Percentiles rank a stretch among this genome's conserved stretches.
phyloP scores from a whole-genome alignment of 2,113 vertebrate genomes.

The Trichechus manatus region DNA sequence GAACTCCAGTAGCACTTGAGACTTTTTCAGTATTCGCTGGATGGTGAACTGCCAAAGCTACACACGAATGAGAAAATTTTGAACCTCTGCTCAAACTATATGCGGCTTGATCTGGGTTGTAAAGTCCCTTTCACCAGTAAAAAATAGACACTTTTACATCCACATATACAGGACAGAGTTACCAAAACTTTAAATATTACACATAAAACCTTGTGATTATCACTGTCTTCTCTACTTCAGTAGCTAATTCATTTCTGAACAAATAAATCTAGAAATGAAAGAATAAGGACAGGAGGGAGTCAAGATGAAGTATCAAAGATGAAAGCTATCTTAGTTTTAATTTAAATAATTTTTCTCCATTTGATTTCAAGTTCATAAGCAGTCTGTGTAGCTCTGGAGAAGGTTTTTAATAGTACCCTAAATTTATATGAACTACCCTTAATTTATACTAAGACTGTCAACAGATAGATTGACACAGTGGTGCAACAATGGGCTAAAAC shows the following conservation, averaged over 20 bases:
- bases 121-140: background rate
- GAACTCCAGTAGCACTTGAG: background rate
- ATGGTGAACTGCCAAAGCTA: background rate
- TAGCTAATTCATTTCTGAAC: constrained; percentile 56
- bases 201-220: constrained; percentile 5
- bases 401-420: constrained; percentile 6
- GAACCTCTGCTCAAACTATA: constrained; percentile 21
- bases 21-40: background rate
- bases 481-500: background rate
- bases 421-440: background rate
- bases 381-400: background rate
- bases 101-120: background rate
- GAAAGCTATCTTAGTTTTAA: constrained; percentile 40
- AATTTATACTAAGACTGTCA: background rate
- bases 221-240: background rate
- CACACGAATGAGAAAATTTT: background rate
- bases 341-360: background rate
- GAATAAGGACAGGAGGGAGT: background rate
- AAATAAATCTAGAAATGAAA: constrained; percentile 44
- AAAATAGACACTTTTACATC: background rate
- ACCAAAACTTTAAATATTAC: constrained; percentile 26
- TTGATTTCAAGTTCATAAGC: constrained; percentile 60
- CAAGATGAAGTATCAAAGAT: background rate
- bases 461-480: background rate
- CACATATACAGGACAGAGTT: background rate